Evolutionary conservation across 2,113 vertebrate species (phyloP).

Genomic region (Elaphurus davidianus): DNA sequence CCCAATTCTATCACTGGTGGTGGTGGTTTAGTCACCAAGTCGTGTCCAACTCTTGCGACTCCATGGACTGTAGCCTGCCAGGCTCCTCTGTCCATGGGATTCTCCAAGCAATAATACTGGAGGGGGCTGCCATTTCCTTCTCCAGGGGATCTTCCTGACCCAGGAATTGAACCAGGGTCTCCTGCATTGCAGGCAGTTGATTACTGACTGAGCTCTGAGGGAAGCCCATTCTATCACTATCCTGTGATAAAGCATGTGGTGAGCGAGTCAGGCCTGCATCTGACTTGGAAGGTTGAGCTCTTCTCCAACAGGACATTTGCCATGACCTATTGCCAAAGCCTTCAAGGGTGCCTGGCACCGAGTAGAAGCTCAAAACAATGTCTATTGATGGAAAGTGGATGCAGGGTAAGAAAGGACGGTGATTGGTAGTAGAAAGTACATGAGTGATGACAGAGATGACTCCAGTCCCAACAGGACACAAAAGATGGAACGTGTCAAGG

Average conservation of each 20-base stretch:
- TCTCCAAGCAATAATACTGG: background rate
- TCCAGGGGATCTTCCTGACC: background rate
- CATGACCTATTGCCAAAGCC: background rate
- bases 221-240: background rate
- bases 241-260: fast-evolving
- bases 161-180: background rate
- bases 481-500: background rate
- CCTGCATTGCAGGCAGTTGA: background rate
- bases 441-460: background rate
- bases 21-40: background rate
- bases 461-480: background rate
- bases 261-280: background rate
- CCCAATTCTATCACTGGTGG: background rate
- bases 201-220: background rate
- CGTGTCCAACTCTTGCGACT: background rate
- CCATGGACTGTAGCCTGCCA: background rate
- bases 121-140: background rate
- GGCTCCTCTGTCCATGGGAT: background rate
- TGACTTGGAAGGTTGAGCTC: background rate
- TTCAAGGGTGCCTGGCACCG: background rate
- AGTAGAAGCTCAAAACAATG: background rate
- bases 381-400: background rate
- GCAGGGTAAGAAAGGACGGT: background rate
- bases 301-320: background rate
- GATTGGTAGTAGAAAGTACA: background rate